Evolutionary conservation across 2,113 vertebrate species (phyloP).

Genomic region (Arizona elegans): DNA sequence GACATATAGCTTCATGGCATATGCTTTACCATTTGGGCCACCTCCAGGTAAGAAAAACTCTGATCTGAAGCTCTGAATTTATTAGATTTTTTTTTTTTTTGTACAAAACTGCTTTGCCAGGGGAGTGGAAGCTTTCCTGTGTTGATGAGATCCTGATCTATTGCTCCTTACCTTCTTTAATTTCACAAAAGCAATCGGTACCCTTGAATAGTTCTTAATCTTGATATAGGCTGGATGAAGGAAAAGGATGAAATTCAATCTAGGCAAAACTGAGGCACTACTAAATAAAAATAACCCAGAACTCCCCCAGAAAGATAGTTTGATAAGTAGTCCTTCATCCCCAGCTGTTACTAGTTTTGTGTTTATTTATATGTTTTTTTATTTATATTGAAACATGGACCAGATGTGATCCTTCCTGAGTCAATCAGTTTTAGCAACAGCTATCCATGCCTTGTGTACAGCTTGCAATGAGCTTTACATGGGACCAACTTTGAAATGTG

Average conservation of each 20-base stretch:
- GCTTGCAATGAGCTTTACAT: background rate
- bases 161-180: background rate
- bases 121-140: background rate
- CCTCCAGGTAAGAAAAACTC: background rate
- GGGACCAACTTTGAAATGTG: background rate
- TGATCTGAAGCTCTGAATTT: background rate
- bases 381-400: background rate
- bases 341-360: background rate
- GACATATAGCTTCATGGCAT: background rate
- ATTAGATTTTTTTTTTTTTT: background rate
- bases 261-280: background rate
- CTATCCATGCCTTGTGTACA: background rate
- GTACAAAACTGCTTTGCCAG: background rate
- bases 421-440: background rate
- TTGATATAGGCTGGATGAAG: background rate
- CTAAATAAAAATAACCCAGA: background rate
- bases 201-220: background rate
- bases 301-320: background rate
- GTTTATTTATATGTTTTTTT: background rate
- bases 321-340: background rate
- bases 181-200: background rate
- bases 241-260: background rate
- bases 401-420: background rate
- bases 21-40: background rate
- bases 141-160: background rate